Evolutionary conservation across 2,113 vertebrate species (phyloP), one percentile per base, ranked within the genome.

Genomic region (Ovibos moschatus): DNA sequence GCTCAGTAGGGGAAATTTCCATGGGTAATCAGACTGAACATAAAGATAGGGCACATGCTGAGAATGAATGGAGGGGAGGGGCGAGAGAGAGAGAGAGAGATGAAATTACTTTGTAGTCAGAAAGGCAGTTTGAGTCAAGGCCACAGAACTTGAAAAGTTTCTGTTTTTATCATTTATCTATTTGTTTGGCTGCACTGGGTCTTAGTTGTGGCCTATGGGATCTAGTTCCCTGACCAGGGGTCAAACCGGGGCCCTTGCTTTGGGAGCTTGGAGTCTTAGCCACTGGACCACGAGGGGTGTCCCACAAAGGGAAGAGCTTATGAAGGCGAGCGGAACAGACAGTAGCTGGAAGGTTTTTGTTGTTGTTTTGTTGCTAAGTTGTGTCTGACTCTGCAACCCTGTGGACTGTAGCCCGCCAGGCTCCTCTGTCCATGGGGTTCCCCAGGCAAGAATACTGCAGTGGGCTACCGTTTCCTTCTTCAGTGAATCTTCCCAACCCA

Each of bases 1-100:
- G 87, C 97, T 95, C 97, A 86, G 95, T 74, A 50, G 95, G 95
- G 89, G 58, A 87, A 96, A 91, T 97, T 89, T 96, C 91, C 88
- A 28, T 25, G 95, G 94, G 92, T 96, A 96, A 98, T 98, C 95
- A 98, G 95, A 93, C 95, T 23, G 92, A 89, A 84, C 95, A 74
- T 79, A 93, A 92, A 94, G 94, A 90, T 7, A 50, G 88, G 40
- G 47, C 82, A 10, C 96, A 76, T 21, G 94, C 97, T 96, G n/a
- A 53, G 57, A 96, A 28, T 21, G 91, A 89, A 55, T 10, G 62
- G 71, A 57, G 89, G 11, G 97, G 76, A 55, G 91, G 8, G 78
- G 83, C 81, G 53, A n/a, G 14, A 43, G 36, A 60, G 62, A 13
- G 25, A 47, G 43, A 43, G 7, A 8, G 90, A 97, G 82, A 67